A percentile compares a stretch with the other conserved stretches of the same genome.
Conservation (phyloP, 2,888 invertebrate genomes). For the Acrocyrtus sp. region DNA sequence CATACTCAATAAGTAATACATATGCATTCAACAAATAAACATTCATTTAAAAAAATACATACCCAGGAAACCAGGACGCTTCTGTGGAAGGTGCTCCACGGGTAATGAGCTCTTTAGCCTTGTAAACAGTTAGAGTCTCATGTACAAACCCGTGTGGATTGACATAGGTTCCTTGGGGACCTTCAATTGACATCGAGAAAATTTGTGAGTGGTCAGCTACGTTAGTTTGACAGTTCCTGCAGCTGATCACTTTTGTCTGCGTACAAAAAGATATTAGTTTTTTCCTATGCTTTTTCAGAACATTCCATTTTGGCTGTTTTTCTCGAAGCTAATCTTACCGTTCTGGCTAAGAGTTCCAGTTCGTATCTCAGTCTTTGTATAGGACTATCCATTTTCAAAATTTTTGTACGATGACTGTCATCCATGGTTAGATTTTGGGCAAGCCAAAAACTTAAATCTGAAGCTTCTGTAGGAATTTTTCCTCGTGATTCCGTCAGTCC, state of each 20-base stretch:
- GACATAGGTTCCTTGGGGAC: conserved; percentile 82
- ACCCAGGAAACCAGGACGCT: conserved; percentile 89
- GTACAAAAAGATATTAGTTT: conserved; percentile 30
- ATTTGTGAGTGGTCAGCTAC: conserved; percentile 76
- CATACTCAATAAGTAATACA: not conserved
- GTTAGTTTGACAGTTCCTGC: conserved; percentile 69
- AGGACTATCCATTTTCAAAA: conserved; percentile 76
- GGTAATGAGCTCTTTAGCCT: conserved; percentile 68
- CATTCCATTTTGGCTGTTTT: too few species aligned
- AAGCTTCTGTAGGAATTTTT: conserved; percentile 56
- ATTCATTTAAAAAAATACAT: conserved; percentile 63
- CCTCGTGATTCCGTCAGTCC: conserved; percentile 49
- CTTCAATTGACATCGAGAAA: conserved; percentile 84
- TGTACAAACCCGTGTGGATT: conserved; percentile 84
- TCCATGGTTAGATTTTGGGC: conserved; percentile 79
- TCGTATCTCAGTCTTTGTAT: conserved; percentile 75
- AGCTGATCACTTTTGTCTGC: conserved; percentile 71
- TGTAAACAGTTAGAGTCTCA: conserved; percentile 77
- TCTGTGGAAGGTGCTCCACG: conserved; percentile 72
- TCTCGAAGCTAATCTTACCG: too few species aligned
- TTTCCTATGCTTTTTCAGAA: too few species aligned
- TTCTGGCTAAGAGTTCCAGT: conserved; percentile 68
- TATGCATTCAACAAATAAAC: not conserved
- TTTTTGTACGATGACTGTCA: conserved; percentile 68
- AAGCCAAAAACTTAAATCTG: conserved; percentile 82